Percentiles rank a stretch among this genome's conserved stretches.
Evolutionary conservation across 2,888 invertebrate genomes (phyloP).

Genomic region (Tipula lateralis): DNA sequence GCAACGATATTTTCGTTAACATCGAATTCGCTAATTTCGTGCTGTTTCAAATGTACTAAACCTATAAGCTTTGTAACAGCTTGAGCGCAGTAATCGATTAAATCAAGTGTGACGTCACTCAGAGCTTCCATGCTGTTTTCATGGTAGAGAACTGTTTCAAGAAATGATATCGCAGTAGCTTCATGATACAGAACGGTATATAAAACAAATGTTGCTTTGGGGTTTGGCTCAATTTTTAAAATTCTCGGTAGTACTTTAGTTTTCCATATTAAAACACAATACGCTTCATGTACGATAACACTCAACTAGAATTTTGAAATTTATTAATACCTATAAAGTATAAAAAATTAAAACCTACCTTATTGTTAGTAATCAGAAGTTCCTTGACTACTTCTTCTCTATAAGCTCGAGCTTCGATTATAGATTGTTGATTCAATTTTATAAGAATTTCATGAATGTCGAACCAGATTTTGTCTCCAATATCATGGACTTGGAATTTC

Average conservation of each 20-base stretch:
- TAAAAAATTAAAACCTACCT: too few relatives aligned
- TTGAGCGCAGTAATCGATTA: slow-evolving; percentile 75
- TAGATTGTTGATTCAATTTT: slow-evolving; percentile 82
- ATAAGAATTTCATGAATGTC: slow-evolving; percentile 77
- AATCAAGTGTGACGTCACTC: slow-evolving; percentile 70
- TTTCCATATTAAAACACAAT: slow-evolving; percentile 80
- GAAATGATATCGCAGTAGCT: slow-evolving; percentile 68
- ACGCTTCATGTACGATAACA: slow-evolving; percentile 74
- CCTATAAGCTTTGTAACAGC: slow-evolving; percentile 60
- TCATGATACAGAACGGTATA: slow-evolving; percentile 79
- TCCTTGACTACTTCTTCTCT: slow-evolving; percentile 84
- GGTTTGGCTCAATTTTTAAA: slow-evolving; percentile 62
- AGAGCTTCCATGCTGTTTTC: slow-evolving; percentile 72
- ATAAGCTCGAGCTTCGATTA: slow-evolving; percentile 70
- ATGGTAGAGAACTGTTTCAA: slow-evolving; percentile 80
- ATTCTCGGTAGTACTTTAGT: slow-evolving; percentile 73
- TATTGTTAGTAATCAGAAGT: slow-evolving; percentile 66
- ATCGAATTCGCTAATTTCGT: slow-evolving; percentile 45
- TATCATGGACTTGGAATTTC: slow-evolving; percentile 58
- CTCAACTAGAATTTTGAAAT: slow-evolving; percentile 43
- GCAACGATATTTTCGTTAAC: slow-evolving; percentile 53
- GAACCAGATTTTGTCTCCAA: slow-evolving; percentile 73
- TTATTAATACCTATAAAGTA: not conserved
- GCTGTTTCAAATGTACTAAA: slow-evolving; percentile 49
- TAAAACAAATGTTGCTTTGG: slow-evolving; percentile 65